Conservation (phyloP, 1,140 invertebrate species). For the Drosophila parvula region DNA sequence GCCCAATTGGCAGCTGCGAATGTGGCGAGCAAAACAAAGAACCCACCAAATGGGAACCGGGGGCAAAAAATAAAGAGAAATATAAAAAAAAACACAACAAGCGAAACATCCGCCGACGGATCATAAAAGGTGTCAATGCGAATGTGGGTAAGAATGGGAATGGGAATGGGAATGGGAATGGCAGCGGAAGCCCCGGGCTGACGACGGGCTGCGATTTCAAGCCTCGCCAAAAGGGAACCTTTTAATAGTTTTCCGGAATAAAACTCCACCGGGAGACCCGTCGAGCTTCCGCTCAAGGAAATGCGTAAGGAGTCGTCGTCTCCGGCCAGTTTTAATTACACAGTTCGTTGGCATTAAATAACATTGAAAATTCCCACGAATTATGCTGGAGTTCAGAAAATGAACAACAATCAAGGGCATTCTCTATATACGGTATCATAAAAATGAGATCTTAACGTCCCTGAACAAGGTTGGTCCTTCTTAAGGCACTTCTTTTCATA, state of each 20-base stretch:
- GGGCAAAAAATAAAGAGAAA: slow-evolving; percentile 14
- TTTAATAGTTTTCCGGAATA: slow-evolving; percentile 79
- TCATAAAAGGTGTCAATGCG: slow-evolving; percentile 63
- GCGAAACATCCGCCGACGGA: slow-evolving; percentile 48
- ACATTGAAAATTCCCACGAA: slow-evolving; percentile 58
- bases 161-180: slow-evolving; percentile 48
- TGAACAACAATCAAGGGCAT: slow-evolving; percentile 27
- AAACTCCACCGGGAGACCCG: slow-evolving; percentile 21
- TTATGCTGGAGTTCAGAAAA: slow-evolving; percentile 12
- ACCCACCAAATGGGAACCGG: slow-evolving; percentile 35
- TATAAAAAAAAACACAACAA: slow-evolving; percentile 17
- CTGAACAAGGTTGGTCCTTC: neutral
- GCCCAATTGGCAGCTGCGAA: slow-evolving; percentile 66
- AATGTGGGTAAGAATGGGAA: slow-evolving; percentile 49
- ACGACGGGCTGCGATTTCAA: slow-evolving; percentile 36
- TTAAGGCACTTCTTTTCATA: neutral
- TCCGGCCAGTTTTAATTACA: slow-evolving; percentile 61
- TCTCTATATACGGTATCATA: neutral
- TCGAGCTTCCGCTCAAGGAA: slow-evolving; percentile 70
- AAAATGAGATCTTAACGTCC: neutral
- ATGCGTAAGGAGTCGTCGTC: slow-evolving; percentile 62
- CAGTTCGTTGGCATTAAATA: slow-evolving; percentile 20
- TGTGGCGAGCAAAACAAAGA: slow-evolving; percentile 71
- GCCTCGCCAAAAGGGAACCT: slow-evolving; percentile 52
- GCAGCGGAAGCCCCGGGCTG: slow-evolving; percentile 52